Percentiles rank a stretch among this genome's conserved stretches.
Conservation (phyloP, 2,797 vertebrate genomes). For the Myotis planiceps region DNA sequence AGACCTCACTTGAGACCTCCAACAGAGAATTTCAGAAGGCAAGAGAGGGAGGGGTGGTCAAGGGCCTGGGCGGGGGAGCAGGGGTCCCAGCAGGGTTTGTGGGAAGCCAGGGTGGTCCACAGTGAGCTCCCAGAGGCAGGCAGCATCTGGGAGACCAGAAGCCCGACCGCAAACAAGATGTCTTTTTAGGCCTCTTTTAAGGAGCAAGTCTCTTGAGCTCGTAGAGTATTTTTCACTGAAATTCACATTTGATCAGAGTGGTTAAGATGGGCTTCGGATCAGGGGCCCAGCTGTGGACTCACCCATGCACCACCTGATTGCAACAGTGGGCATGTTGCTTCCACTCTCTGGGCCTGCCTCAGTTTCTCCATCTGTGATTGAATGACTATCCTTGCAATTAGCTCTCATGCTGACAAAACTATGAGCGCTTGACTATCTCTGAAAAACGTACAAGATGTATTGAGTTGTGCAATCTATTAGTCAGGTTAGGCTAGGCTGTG, state of each 20-base stretch:
- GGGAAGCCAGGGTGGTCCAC: neutral
- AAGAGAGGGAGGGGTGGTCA: neutral
- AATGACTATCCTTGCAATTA: neutral
- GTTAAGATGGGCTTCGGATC: fast-evolving
- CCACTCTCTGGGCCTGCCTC: neutral
- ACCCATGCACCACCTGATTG: fast-evolving
- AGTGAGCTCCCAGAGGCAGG: neutral
- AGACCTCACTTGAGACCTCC: slow-evolving; percentile 25
- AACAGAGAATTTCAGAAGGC: slow-evolving; percentile 15
- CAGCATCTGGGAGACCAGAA: neutral
- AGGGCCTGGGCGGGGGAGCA: neutral
- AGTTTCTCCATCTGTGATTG: neutral
- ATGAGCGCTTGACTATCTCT: neutral
- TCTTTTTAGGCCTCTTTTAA: neutral
- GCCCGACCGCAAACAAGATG: neutral
- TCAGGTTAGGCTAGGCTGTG: neutral
- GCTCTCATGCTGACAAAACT: neutral
- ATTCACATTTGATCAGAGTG: neutral
- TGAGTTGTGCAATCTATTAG: neutral
- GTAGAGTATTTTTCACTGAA: neutral
- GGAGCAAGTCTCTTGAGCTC: neutral
- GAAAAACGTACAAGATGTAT: neutral
- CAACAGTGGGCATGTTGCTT: neutral
- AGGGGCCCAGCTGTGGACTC: neutral
- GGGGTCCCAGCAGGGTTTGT: too few relatives aligned